These are phyloP conservation scores for Anableps anableps DNA, from an alignment of 2,797 vertebrate genomes.

Conservation along the genomic window DNA sequence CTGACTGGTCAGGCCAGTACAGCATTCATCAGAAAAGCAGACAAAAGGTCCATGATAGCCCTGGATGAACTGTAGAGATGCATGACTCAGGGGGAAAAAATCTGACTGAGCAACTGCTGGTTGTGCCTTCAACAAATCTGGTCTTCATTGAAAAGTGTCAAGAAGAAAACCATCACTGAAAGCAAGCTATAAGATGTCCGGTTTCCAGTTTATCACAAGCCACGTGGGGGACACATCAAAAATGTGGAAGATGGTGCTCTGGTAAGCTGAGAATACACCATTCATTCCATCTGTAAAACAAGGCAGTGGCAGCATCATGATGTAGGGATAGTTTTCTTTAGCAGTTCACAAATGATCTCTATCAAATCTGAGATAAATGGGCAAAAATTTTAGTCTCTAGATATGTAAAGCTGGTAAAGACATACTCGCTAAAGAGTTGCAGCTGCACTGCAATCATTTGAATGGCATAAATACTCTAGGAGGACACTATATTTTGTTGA, in stretches of 20 bases:
- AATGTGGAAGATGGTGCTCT: neutral
- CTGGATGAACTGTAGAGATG: neutral
- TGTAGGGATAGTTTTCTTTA: neutral
- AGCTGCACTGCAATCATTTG: neutral
- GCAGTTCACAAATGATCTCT: neutral
- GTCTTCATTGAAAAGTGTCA: neutral
- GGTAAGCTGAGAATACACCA: neutral
- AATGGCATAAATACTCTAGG: neutral
- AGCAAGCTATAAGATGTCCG: neutral
- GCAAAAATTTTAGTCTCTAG: neutral
- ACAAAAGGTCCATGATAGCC: neutral
- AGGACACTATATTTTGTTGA: slow-evolving; percentile 5
- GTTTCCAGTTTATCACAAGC: neutral
- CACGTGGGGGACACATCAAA: neutral
- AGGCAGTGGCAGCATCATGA: neutral
- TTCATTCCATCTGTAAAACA: neutral
- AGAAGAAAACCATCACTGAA: neutral
- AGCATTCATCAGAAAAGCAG: neutral
- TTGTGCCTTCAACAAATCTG: neutral
- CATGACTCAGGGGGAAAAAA: neutral
- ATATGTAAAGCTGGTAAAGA: neutral
- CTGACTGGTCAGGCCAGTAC: neutral
- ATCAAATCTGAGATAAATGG: neutral
- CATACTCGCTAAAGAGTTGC: no score
- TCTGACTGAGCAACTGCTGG: neutral